Evolutionary conservation across 1,140 invertebrate genomes (phyloP).

Genomic region (Diorhabda carinulata): DNA sequence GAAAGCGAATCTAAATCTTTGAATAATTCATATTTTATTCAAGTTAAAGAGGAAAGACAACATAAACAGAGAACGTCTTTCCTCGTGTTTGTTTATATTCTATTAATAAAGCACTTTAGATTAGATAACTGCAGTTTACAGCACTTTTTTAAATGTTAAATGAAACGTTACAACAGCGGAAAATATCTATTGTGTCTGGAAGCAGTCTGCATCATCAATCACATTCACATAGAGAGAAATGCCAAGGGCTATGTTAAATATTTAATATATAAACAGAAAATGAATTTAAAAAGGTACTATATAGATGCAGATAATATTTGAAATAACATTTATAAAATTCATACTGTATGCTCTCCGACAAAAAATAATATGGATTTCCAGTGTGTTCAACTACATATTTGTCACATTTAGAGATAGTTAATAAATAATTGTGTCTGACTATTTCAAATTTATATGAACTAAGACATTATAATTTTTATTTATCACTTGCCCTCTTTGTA

Average conservation of each 20-base stretch:
- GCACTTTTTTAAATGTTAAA: constrained; percentile 33
- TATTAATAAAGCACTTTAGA: constrained; percentile 39
- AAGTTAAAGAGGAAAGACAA: constrained; percentile 33
- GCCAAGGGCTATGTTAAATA: not conserved
- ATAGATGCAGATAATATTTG: no score
- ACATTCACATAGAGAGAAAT: not conserved
- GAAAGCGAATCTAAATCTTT: constrained; percentile 35
- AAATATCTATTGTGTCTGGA: constrained; percentile 10
- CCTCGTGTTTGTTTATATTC: constrained; percentile 34
- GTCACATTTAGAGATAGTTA: no score
- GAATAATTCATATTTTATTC: constrained; percentile 38
- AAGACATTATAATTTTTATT: no score
- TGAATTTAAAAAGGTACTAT: no score
- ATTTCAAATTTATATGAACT: no score
- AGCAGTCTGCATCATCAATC: constrained; percentile 7
- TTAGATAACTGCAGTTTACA: constrained; percentile 38
- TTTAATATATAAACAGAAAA: not conserved
- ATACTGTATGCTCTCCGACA: no score
- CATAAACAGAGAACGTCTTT: constrained; percentile 30
- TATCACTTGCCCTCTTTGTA: no score
- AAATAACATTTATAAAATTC: no score
- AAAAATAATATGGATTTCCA: no score
- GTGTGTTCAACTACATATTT: no score
- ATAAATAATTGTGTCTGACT: no score
- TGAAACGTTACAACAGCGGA: constrained; percentile 27